Base-by-base conservation (phyloP, 2,888 invertebrate genomes). In the Epistrophella euchroma region DNA sequence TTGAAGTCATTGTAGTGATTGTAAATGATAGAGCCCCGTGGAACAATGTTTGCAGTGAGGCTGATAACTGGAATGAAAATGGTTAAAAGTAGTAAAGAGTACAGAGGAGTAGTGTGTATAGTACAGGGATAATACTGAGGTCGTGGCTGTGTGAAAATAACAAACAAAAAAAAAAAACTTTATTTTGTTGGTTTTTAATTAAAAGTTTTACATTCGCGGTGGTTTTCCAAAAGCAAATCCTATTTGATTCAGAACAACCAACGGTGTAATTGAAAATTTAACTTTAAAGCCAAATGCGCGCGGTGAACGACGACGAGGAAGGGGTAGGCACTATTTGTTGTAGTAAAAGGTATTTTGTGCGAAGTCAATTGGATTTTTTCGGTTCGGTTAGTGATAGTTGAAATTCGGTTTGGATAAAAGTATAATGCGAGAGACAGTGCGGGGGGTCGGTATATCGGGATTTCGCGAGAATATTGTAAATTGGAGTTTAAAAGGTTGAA, bases 171-270 rank as follows among this genome's bases (percentile, higher is more conserved):
- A 45, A 13, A 70, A 66, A 43, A 74, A 78, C 28, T 83, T 79
- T 84, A 80, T 85, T 86, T 81, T 86, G 85, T 86, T 82, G 85
- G 77, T 81, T 81, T 86, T 86, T 86, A 86, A 86, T 86, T 86
- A 86, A 86, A 86, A 86, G 73, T 86, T 86, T 45, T 80, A 52
- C 47, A 76, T 40, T 64, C 55, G 62, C 55, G 75, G 55, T 75
- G 55, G 70, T 56, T 28, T 43, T n/a, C 19, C 19, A 19, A 52
- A 60, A 40, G 50, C 75, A 85, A 85, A 85, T 80, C 80, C 72
- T 66, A 75, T 79, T 75, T 64, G 84, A 84, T 58, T 66, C 56
- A 47, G 70, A 73, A 73, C 71, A 45, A 55, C 56, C 56, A 71
- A 71, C 76, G 68, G 68, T 72, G 68, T 86, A 86, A 81, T 86